phyloP scores from a whole-genome alignment of 2,797 vertebrate genomes.

The Rhabdophis nuchalis region DNA sequence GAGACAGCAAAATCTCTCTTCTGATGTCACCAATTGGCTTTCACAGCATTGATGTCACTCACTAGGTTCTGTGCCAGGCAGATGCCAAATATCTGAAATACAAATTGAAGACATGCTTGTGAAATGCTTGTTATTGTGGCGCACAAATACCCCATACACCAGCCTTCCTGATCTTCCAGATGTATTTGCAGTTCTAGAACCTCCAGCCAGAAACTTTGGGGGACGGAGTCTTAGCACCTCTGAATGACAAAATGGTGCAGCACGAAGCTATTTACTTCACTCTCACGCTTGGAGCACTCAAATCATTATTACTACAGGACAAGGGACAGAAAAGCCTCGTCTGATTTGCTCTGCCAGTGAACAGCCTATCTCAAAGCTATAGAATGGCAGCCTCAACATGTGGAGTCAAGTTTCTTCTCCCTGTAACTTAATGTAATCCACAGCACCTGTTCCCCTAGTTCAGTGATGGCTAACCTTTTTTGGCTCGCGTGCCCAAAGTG shows the following conservation, averaged over 20 bases:
- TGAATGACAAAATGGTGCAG: neutral
- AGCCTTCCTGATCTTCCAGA: neutral
- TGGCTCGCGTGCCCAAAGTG: too few species aligned
- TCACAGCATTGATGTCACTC: slow-evolving; percentile 87
- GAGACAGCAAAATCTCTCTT: neutral
- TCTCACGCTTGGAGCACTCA: neutral
- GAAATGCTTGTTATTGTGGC: neutral
- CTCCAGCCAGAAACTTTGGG: neutral
- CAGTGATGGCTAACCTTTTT: too few species aligned
- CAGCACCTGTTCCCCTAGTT: neutral
- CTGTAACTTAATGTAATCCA: too few species aligned
- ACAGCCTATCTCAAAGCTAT: neutral
- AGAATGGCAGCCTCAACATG: neutral
- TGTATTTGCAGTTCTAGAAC: neutral
- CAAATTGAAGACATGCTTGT: neutral
- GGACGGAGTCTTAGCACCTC: too few species aligned
- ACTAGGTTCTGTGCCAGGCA: slow-evolving; percentile 90
- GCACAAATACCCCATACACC: neutral
- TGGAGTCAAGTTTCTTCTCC: too few species aligned
- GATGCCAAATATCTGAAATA: slow-evolving; percentile 86
- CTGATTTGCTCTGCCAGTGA: neutral
- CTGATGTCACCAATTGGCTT: slow-evolving; percentile 86
- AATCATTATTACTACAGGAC: neutral
- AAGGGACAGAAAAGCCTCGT: too few species aligned
- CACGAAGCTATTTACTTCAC: neutral